Conservation (phyloP, 2,113 vertebrate species). For the Balaeniceps rex region DNA sequence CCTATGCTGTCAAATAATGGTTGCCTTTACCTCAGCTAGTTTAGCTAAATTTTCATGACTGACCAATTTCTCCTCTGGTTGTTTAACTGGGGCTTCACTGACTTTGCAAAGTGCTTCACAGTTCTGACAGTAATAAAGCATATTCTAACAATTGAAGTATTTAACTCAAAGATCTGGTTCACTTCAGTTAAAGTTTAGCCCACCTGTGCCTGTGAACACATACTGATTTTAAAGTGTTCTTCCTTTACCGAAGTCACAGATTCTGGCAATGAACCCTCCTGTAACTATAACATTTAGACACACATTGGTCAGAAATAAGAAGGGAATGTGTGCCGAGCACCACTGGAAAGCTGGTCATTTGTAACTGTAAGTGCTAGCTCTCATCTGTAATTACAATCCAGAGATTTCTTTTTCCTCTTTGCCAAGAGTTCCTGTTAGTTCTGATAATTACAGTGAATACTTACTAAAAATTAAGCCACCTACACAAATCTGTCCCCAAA, state of each 20-base stretch:
- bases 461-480: slow-evolving; percentile 17
- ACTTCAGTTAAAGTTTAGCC: not conserved
- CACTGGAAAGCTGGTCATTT: not conserved
- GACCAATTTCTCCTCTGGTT: not conserved
- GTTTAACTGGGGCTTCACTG: not conserved
- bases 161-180: not conserved
- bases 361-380: not conserved
- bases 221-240: not conserved
- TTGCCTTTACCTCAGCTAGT: not conserved
- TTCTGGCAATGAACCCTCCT: not conserved
- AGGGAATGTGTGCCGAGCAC: rapidly evolving
- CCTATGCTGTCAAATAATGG: not conserved
- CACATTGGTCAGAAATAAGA: not conserved
- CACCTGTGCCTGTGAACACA: not conserved
- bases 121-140: not conserved
- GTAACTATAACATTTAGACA: not conserved
- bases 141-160: not conserved
- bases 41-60: not conserved
- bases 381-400: not conserved
- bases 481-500: slow-evolving; percentile 31
- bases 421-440: not conserved
- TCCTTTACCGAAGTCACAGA: not conserved
- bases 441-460: not conserved
- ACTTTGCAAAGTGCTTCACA: not conserved
- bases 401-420: not conserved